Evolutionary conservation across 2,113 vertebrate species (phyloP).

Genomic region (Oncorhynchus clarkii): DNA sequence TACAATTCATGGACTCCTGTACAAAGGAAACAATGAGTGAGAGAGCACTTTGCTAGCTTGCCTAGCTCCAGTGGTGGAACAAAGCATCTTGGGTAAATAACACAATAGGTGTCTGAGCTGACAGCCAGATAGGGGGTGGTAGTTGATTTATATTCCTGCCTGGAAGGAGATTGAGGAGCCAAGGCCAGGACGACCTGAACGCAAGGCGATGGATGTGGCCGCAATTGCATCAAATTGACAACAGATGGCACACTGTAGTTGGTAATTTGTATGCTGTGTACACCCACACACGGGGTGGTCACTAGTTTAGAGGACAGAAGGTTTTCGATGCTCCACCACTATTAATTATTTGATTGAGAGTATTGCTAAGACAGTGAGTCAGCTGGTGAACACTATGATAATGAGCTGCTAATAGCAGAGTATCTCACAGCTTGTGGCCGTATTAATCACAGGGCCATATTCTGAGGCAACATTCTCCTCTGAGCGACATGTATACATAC

Average conservation of each 20-base stretch:
- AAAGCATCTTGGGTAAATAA: slow-evolving; percentile 46
- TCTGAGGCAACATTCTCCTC: neutral
- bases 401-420: slow-evolving; percentile 68
- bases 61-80: slow-evolving; percentile 22
- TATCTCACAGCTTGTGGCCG: slow-evolving; percentile 39
- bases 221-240: slow-evolving; percentile 61
- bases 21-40: slow-evolving; percentile 47
- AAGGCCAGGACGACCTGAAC: slow-evolving; percentile 27
- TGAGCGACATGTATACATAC: too few species aligned
- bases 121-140: slow-evolving; percentile 29
- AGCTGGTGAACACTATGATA: slow-evolving; percentile 53
- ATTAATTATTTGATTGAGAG: slow-evolving; percentile 50
- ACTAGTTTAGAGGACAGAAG: slow-evolving; percentile 10
- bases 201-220: neutral
- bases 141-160: slow-evolving; percentile 50
- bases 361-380: slow-evolving; percentile 48
- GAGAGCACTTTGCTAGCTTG: slow-evolving; percentile 39
- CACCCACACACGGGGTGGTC: neutral
- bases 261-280: slow-evolving; percentile 58
- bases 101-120: slow-evolving; percentile 32
- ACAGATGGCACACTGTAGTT: slow-evolving; percentile 71
- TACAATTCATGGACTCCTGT: slow-evolving; percentile 48
- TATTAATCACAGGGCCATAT: neutral
- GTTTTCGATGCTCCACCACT: slow-evolving; percentile 39
- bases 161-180: slow-evolving; percentile 51